Base-by-base conservation (phyloP, 2,113 vertebrate genomes). In the Ptychochromis oligacanthus region DNA sequence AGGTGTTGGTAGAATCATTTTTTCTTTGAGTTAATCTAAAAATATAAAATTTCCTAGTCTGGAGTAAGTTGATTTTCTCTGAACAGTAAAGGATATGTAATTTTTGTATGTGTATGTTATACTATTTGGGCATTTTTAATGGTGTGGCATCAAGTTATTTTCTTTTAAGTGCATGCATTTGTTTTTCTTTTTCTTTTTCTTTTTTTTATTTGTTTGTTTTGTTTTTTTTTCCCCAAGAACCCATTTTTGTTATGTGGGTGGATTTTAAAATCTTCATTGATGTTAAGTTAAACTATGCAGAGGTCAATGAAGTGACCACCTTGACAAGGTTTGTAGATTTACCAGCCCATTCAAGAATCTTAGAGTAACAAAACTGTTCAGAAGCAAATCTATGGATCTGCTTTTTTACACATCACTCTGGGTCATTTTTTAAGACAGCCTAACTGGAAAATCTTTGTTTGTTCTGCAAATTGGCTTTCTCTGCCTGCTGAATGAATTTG, bases 371-470 rank as follows among this genome's bases (percentile, higher is more conserved):
- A 49, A 18, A 55, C 31, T 74, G 62, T 83, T 74, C 64, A 26
- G 9, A 34, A 60, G 40, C 60, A 72, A 58, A 81, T 52, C 6
- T 58, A 60, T 65, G 22, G 22, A 79, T 78, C 1, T 18, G 54
- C 70, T 61, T 55, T 55, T 81, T 34, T n/a, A 15, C 20, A 40
- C 61, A 36, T 84, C 78, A 70, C 28, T 75, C 31, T 43, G 24
- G 61, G 54, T 58, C 38, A 56, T 91, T 85, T 86, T 65, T 76
- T 76, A 64, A 79, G 81, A 75, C 84, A 88, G 74, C 57, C 64
- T 89, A 82, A 90, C 55, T 81, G 87, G 76, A 91, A 93, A 85
- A 87, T 87, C 59, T 76, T 86, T 87, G 70, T 86, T 86, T 81
- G 83, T 85, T 81, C 65, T 82, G 77, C 77, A 86, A 89, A 92